Conservation (phyloP, 92 coral and sea anemone species). For the Epizoanthus ramosus region DNA sequence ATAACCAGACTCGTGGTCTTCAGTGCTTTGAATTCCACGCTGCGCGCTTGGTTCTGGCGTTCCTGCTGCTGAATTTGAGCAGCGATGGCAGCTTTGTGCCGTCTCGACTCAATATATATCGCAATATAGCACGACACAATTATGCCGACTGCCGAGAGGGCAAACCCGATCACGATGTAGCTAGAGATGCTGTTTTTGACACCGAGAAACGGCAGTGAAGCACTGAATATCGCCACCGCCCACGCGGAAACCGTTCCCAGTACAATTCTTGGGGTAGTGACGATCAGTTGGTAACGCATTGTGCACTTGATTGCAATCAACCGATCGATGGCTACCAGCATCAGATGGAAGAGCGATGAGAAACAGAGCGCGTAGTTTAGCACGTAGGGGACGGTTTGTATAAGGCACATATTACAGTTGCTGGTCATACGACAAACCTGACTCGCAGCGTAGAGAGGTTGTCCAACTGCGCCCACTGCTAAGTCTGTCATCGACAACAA, state of each 20-base stretch:
- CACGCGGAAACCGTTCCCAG: background rate
- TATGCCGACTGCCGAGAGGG: background rate
- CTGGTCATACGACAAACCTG: background rate
- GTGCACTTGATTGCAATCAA: slow-evolving; percentile 25
- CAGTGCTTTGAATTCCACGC: slow-evolving; percentile 14
- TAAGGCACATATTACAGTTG: background rate
- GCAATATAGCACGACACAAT: background rate
- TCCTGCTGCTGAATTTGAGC: slow-evolving; percentile 1
- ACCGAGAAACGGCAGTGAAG: background rate
- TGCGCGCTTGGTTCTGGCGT: background rate
- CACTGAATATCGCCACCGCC: background rate
- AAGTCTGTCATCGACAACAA: background rate
- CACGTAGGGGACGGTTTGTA: slow-evolving; percentile 4
- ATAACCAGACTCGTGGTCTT: slow-evolving; percentile 2
- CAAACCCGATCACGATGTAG: background rate
- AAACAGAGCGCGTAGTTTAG: slow-evolving; percentile 1
- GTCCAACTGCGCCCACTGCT: background rate
- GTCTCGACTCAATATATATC: background rate
- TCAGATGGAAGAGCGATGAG: background rate
- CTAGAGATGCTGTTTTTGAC: background rate
- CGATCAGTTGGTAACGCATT: background rate
- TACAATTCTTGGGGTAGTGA: background rate
- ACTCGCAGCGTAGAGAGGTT: slow-evolving; percentile 1
- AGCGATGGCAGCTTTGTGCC: slow-evolving; percentile 6
- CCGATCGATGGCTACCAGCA: slow-evolving; percentile 8